Evolutionary conservation across 2,797 vertebrate genomes (phyloP).

Genomic region (Enteromius radiatus): DNA sequence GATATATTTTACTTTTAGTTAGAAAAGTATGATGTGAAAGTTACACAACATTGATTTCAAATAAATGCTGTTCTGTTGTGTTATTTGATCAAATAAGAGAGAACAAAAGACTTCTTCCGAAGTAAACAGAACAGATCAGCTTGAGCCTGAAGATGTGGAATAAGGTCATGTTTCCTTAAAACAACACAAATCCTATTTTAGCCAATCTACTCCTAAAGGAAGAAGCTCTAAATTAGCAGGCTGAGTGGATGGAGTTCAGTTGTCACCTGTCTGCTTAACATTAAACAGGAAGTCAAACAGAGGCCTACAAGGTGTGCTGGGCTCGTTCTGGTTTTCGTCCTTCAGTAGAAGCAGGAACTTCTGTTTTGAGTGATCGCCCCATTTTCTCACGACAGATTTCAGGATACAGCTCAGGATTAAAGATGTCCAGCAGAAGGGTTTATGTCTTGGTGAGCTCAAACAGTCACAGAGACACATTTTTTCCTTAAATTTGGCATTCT

Average conservation of each 20-base stretch:
- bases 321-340: conserved; percentile 58
- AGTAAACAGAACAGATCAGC: not conserved
- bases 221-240: conserved; percentile 35
- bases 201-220: conserved; percentile 25
- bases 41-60: not conserved
- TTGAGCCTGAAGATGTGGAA: not conserved
- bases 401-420: conserved; percentile 61
- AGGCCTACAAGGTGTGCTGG: conserved; percentile 46
- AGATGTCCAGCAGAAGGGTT: conserved; percentile 59
- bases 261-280: conserved; percentile 54
- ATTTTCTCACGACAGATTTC: conserved; percentile 58
- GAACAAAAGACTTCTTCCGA: not conserved
- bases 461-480: conserved; percentile 48
- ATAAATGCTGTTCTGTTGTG: not conserved
- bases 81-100: not conserved
- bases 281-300: conserved; percentile 62
- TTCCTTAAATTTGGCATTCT: conserved; percentile 29
- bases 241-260: conserved; percentile 29
- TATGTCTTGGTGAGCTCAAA: conserved; percentile 62
- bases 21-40: not conserved
- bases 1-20: not conserved
- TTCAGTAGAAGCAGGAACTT: conserved; percentile 52
- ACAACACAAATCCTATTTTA: conserved; percentile 32
- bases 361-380: conserved; percentile 65
- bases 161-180: conserved; percentile 26